Percentiles rank a stretch among this genome's conserved stretches.
Evolutionary conservation across 1,140 invertebrate genomes (phyloP).

Genomic region (Neodiprion virginianus): DNA sequence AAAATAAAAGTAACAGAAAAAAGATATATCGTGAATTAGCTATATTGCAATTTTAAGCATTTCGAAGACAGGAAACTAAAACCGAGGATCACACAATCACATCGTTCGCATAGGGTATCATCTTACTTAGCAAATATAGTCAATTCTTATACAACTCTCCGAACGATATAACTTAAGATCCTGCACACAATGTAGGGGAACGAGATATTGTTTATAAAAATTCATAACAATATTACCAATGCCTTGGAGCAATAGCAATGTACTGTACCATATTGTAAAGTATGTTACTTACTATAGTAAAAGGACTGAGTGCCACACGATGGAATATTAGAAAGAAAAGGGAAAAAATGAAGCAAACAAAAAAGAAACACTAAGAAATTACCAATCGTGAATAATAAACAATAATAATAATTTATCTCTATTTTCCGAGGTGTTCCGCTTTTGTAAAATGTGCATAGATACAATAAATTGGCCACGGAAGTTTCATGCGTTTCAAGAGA

Average conservation of each 20-base stretch:
- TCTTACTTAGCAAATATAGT: conserved; percentile 11
- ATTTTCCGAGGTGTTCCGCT: conserved; percentile 38
- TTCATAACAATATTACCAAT: neutral
- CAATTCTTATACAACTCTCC: conserved; percentile 6
- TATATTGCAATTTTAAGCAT: neutral
- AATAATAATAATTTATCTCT: conserved; percentile 28
- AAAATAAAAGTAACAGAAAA: neutral
- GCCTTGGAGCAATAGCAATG: conserved; percentile 4
- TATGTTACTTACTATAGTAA: conserved; percentile 3
- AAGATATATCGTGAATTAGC: neutral
- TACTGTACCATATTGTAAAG: conserved; percentile 5
- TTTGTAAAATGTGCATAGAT: conserved; percentile 45
- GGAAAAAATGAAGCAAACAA: neutral
- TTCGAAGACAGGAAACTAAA: no score
- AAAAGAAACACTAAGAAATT: neutral
- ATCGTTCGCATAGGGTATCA: neutral
- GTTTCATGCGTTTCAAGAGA: neutral
- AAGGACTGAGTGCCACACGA: conserved; percentile 4
- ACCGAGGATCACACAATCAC: neutral
- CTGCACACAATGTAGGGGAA: neutral
- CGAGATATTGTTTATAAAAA: neutral
- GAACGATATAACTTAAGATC: conserved; percentile 11
- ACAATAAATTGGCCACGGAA: conserved; percentile 23
- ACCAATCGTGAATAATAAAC: conserved; percentile 2
- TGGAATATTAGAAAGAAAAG: conserved; percentile 24